Evolutionary conservation across 2,888 invertebrate genomes (phyloP).

Genomic region (Drosophila algonquin): DNA sequence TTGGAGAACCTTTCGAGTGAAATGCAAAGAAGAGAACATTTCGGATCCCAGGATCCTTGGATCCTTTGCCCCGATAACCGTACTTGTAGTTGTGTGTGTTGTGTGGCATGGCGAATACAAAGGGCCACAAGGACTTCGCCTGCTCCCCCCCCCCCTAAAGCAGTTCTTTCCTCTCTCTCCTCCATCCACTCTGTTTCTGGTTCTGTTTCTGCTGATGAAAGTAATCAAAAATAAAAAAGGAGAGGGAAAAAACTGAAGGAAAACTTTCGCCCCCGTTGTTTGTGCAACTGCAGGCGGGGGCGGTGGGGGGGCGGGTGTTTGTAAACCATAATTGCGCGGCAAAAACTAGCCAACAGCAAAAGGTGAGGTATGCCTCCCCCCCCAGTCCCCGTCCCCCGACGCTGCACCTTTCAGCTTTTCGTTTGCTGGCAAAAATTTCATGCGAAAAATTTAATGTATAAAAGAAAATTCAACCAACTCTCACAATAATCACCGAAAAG

Average conservation of each 20-base stretch:
- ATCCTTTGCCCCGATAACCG: background rate
- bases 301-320: slow-evolving; percentile 45
- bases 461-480: slow-evolving; percentile 29
- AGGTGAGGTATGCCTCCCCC: slow-evolving; percentile 29
- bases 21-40: slow-evolving; percentile 48
- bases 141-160: slow-evolving; percentile 14
- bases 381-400: background rate
- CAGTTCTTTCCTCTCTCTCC: slow-evolving; percentile 4
- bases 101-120: slow-evolving; percentile 10
- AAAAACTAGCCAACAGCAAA: slow-evolving; percentile 58
- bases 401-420: slow-evolving; percentile 3
- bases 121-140: background rate
- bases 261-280: slow-evolving; percentile 58
- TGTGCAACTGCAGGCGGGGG: slow-evolving; percentile 49
- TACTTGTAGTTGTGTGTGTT: background rate
- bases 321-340: slow-evolving; percentile 72
- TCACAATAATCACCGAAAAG: slow-evolving; percentile 35
- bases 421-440: slow-evolving; percentile 32
- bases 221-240: slow-evolving; percentile 59
- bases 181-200: background rate
- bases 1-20: slow-evolving; percentile 35
- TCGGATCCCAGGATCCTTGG: background rate
- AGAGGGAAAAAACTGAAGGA: no score
- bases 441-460: slow-evolving; percentile 48
- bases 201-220: slow-evolving; percentile 56